Conservation (phyloP, 2,888 invertebrate genomes). For the Luperina nickerlii region DNA sequence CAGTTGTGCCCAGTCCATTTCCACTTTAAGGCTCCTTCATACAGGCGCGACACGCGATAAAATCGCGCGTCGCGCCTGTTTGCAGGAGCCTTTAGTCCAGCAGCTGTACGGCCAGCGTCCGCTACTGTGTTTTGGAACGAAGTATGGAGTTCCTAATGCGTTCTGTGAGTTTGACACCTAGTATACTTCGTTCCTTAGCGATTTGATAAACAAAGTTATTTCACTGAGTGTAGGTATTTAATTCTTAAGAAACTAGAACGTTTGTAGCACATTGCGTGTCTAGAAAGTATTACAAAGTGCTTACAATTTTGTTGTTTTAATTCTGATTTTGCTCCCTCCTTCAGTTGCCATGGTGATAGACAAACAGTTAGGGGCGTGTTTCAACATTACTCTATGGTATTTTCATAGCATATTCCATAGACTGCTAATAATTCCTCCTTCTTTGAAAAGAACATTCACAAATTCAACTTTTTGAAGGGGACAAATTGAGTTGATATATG, state of each 20-base stretch:
- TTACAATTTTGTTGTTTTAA: slow-evolving; percentile 41
- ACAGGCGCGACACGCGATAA: too few relatives aligned
- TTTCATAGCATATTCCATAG: background rate
- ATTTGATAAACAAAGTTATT: background rate
- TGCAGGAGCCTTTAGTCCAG: background rate
- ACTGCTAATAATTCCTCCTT: background rate
- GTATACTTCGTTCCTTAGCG: background rate
- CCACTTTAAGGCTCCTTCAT: background rate
- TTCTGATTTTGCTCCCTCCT: slow-evolving; percentile 26
- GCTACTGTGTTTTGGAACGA: background rate
- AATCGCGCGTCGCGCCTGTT: too few relatives aligned
- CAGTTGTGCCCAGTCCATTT: background rate
- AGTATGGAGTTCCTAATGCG: background rate
- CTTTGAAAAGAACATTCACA: background rate
- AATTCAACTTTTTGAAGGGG: background rate
- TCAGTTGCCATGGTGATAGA: slow-evolving; percentile 39
- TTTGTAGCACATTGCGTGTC: slow-evolving; percentile 29
- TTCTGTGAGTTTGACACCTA: background rate
- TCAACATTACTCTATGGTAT: slow-evolving; percentile 2
- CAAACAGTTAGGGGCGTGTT: slow-evolving; percentile 38
- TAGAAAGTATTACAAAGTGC: slow-evolving; percentile 27
- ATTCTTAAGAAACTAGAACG: slow-evolving; percentile 6
- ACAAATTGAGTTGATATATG: background rate
- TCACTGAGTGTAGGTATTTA: background rate
- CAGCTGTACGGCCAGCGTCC: background rate